Conservation (phyloP, 92 coral and sea anemone genomes). For the Zoanthus gigantus region DNA sequence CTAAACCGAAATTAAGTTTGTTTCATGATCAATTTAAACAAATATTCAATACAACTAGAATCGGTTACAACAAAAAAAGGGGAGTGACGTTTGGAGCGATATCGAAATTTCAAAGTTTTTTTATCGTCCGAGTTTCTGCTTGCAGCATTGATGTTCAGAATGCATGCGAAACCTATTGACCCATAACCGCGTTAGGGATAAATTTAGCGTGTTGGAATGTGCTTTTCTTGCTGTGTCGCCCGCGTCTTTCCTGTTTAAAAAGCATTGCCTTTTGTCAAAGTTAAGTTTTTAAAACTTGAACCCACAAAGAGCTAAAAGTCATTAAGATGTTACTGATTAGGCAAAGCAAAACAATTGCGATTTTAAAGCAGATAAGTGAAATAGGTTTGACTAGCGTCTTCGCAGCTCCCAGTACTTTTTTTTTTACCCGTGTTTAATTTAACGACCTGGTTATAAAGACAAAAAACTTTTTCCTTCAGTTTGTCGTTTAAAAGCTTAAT, state of each 20-base stretch:
- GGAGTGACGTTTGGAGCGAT: not conserved
- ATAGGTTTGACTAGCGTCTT: not conserved
- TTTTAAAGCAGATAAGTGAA: not conserved
- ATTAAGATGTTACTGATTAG: conserved; percentile 5
- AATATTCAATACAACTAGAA: not conserved
- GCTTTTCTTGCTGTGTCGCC: not conserved
- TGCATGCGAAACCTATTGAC: not conserved
- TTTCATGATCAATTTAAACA: not conserved
- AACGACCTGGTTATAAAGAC: not conserved
- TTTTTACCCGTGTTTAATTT: not conserved
- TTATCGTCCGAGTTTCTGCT: not conserved
- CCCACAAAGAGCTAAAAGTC: not conserved
- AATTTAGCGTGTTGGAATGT: conserved; percentile 20
- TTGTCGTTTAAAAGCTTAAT: not conserved
- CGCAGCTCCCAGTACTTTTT: not conserved
- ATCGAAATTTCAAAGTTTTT: not conserved
- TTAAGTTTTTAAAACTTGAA: not conserved
- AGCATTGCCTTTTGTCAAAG: not conserved
- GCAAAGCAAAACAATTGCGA: not conserved
- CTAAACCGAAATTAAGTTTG: not conserved
- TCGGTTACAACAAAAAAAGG: not conserved
- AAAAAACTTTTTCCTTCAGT: not conserved
- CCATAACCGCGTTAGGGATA: conserved; percentile 15
- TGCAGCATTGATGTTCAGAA: not conserved
- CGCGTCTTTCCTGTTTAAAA: conserved; percentile 15